These are phyloP conservation scores for Promerops cafer DNA, from an alignment of 2,113 vertebrate genomes.

Conservation along the genomic window DNA sequence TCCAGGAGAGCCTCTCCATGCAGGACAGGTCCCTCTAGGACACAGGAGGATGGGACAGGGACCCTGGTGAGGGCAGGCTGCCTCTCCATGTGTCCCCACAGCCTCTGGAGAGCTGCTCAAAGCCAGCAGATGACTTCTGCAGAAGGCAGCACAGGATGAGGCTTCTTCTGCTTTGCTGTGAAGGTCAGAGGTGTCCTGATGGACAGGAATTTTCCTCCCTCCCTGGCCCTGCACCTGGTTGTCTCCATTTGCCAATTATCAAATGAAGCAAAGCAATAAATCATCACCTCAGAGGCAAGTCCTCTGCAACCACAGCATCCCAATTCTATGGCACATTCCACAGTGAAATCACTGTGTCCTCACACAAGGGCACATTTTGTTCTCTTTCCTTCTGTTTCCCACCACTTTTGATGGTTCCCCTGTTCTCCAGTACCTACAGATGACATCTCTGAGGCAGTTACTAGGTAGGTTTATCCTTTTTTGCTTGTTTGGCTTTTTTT, in stretches of 20 bases:
- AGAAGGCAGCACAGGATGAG: conserved; percentile 1
- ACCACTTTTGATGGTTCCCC: background rate
- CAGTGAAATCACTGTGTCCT: background rate
- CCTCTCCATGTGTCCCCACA: background rate
- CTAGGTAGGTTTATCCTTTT: background rate
- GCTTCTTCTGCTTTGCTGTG: background rate
- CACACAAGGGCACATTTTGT: background rate
- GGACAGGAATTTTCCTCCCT: background rate
- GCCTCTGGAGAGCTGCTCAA: background rate
- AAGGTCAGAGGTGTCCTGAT: conserved; percentile 1
- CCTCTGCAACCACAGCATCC: background rate
- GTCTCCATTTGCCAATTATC: conserved; percentile 11
- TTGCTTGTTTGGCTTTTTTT: background rate
- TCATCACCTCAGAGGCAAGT: background rate
- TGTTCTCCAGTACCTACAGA: background rate
- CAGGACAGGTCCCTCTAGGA: background rate
- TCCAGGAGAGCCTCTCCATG: background rate
- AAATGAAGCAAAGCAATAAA: conserved; percentile 20
- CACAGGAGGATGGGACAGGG: background rate
- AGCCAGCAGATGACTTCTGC: background rate
- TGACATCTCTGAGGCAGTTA: background rate
- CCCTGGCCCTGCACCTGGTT: background rate
- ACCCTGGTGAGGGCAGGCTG: background rate
- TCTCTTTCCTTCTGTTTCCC: background rate
- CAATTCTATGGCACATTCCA: background rate